Base-by-base conservation (phyloP, 2,113 vertebrate genomes). In the Vimba vimba region DNA sequence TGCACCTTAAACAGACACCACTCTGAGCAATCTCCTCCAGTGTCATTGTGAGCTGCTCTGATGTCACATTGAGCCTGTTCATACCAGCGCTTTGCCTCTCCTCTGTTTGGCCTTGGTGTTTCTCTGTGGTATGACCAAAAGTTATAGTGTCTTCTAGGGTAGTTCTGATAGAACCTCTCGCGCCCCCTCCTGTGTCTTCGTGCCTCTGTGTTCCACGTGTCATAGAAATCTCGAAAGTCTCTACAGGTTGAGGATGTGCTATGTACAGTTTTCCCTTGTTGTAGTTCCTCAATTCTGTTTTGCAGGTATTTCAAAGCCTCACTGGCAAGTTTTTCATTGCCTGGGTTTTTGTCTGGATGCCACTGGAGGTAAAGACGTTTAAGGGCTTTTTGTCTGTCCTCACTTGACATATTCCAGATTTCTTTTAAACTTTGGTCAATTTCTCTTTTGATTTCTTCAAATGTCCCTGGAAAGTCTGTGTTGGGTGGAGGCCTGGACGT, bases 1-100 rank as follows among this genome's bases (percentile, higher is more conserved):
- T 96, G 94, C 60, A 95, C 89, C 90, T 95, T 96, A 87, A 94
- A 96, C 27, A 96, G 91, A 86, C 95, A 92, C 96, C 96, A 96
- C 83, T 96, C 95, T 6, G 94, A 94, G 83, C 87, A 92, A 0
- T 50, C 81, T 5, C 71, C 85, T 15, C 83, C 90, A 2, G 47
- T 86, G 50, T 93, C 94, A 7, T 90, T 91, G 25, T 84, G 11
- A 57, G 95, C 95, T 47, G 95, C 94, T 11, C 23, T 74, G 15
- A 96, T 87, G 87, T 96, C 96, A 43, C 94, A 95, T 82, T 91
- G 91, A 36, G 96, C 95, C 91, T 96, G 96, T 87, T 82, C 91
- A 25, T 86, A 91, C 96, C 96, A 96, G 27, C 95, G 94, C 0
- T 86, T 79, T 45, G 95, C 95, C 82, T 96, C 95, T 50, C 90